Conservation (phyloP, 2,888 invertebrate species). For the Drosophila gaucha region DNA sequence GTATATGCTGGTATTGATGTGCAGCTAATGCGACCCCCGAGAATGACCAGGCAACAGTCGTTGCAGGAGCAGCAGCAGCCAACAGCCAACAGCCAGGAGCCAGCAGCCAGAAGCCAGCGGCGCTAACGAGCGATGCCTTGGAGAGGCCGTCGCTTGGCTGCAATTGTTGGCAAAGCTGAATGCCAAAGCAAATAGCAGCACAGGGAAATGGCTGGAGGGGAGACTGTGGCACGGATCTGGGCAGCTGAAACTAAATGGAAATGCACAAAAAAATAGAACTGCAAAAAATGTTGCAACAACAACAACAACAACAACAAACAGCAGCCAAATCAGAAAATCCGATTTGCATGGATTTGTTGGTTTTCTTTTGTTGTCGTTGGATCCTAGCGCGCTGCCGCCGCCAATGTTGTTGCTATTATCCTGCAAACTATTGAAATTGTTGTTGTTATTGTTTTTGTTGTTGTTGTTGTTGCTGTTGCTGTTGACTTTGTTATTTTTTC, state of each 20-base stretch:
- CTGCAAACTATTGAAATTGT: slow-evolving; percentile 46
- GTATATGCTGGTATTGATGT: slow-evolving; percentile 65
- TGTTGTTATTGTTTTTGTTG: slow-evolving; percentile 19
- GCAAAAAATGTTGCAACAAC: slow-evolving; percentile 14
- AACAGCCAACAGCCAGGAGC: slow-evolving; percentile 18
- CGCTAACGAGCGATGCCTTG: slow-evolving; percentile 80
- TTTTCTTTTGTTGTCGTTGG: slow-evolving; percentile 72
- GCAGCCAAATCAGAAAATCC: slow-evolving; percentile 82
- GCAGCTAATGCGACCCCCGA: slow-evolving; percentile 78
- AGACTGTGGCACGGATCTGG: slow-evolving; percentile 30
- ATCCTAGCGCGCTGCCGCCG: slow-evolving; percentile 65
- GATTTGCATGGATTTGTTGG: slow-evolving; percentile 84
- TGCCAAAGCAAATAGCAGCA: slow-evolving; percentile 80
- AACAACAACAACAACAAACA: slow-evolving; percentile 35
- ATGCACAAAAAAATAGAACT: slow-evolving; percentile 43
- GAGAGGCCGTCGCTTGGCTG: slow-evolving; percentile 66
- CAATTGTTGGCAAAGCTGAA: slow-evolving; percentile 80
- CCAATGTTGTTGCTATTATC: slow-evolving; percentile 62
- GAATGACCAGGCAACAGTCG: slow-evolving; percentile 61
- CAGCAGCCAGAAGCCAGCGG: slow-evolving; percentile 36
- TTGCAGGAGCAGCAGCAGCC: slow-evolving; percentile 17
- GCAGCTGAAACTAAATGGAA: slow-evolving; percentile 76
- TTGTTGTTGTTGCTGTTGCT: slow-evolving; percentile 45
- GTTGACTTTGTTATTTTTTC: slow-evolving; percentile 80
- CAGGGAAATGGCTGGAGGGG: slow-evolving; percentile 30